Evolutionary conservation across 2,797 vertebrate genomes (phyloP).

Genomic region (Myioborus melanocephalus): DNA sequence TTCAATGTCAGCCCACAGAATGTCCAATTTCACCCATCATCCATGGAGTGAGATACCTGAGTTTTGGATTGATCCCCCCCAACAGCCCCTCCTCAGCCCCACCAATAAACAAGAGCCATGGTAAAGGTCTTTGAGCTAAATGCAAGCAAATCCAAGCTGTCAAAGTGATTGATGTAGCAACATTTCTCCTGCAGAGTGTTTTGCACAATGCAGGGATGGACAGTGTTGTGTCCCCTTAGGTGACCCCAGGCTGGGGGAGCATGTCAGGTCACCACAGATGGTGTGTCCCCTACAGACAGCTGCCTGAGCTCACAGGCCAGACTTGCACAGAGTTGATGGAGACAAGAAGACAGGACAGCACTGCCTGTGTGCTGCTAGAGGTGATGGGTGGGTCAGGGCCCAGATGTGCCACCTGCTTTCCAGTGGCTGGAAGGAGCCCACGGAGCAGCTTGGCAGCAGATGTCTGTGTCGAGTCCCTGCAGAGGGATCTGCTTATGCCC

Average conservation of each 20-base stretch:
- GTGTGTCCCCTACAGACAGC: neutral
- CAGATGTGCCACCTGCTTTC: neutral
- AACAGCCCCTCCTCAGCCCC: neutral
- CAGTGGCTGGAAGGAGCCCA: neutral
- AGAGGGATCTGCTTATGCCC: neutral
- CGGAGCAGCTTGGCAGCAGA: neutral
- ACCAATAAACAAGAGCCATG: neutral
- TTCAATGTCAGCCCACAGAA: neutral
- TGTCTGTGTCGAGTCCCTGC: neutral
- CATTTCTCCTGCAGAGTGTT: neutral
- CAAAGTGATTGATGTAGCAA: neutral
- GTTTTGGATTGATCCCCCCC: neutral
- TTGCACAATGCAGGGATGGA: neutral
- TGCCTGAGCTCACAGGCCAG: neutral
- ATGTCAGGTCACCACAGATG: neutral
- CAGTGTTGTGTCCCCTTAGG: neutral
- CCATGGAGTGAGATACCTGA: neutral
- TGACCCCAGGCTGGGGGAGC: neutral
- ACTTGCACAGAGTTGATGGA: neutral
- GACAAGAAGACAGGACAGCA: neutral
- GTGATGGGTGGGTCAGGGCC: neutral
- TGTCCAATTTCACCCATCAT: neutral
- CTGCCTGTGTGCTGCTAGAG: neutral
- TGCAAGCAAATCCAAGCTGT: neutral
- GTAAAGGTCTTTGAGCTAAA: neutral